A percentile compares a stretch with the other conserved stretches of the same genome.
Conservation (phyloP, 2,888 invertebrate species). For the Acanthoscelides obtectus region DNA sequence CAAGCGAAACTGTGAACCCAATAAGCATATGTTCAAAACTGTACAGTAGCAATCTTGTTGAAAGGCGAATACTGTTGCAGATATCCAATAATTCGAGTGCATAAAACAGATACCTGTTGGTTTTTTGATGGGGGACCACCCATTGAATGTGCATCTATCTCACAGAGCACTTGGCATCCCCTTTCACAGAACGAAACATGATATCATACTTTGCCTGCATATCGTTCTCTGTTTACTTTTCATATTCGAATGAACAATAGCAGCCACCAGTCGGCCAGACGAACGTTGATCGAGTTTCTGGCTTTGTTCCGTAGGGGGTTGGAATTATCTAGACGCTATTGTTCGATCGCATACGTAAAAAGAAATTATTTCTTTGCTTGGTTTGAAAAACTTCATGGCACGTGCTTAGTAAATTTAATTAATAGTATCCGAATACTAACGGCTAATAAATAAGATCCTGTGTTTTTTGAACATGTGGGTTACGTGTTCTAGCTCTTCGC, state of each 20-base stretch:
- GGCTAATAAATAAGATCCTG: no score
- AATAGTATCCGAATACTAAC: no score
- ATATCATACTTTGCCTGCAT: conserved; percentile 30
- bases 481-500: no score
- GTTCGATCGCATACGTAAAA: not conserved
- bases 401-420: no score
- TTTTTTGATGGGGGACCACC: not conserved
- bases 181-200: conserved; percentile 40
- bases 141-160: not conserved
- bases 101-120: not conserved
- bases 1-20: no score
- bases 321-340: not conserved
- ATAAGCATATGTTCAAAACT: no score
- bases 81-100: not conserved
- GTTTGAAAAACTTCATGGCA: not conserved
- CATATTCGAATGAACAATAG: conserved; percentile 47
- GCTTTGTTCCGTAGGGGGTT: not conserved
- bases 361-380: not conserved
- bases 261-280: conserved; percentile 33
- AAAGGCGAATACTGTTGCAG: not conserved
- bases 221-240: conserved; percentile 42
- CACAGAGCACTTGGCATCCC: conserved; percentile 30
- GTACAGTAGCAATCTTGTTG: not conserved
- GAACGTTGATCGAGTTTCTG: conserved; percentile 7
- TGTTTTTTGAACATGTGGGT: no score